These are phyloP conservation scores for Brachynemurus nebulosus DNA, from an alignment of 2,888 invertebrate genomes.

Conservation along the genomic window DNA sequence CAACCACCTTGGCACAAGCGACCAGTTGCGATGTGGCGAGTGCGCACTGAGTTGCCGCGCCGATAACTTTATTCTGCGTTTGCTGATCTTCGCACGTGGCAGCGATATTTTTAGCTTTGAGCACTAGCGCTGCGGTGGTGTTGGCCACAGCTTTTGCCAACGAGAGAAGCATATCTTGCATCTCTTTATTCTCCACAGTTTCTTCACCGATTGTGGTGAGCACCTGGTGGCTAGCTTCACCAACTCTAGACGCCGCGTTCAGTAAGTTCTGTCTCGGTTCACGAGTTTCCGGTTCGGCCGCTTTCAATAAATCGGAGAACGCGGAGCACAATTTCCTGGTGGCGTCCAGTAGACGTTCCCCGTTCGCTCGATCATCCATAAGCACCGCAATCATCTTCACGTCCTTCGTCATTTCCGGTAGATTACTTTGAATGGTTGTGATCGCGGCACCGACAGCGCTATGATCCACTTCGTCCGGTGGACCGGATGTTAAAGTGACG, in stretches of 20 bases:
- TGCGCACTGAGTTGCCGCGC: constrained; percentile 93
- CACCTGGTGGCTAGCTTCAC: constrained; percentile 91
- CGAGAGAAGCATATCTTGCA: constrained; percentile 79
- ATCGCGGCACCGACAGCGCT: constrained; percentile 94
- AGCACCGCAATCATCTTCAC: constrained; percentile 92
- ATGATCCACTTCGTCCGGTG: constrained; percentile 84
- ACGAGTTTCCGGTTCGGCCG: constrained; percentile 89
- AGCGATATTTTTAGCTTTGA: constrained; percentile 93
- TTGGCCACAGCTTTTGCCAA: constrained; percentile 96
- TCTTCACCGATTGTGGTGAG: constrained; percentile 88
- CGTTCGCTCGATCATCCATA: constrained; percentile 73
- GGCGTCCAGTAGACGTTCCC: constrained; percentile 79
- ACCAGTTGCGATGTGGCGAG: constrained; percentile 95
- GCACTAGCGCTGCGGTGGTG: constrained; percentile 89
- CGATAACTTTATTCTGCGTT: constrained; percentile 78
- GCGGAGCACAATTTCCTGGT: constrained; percentile 84
- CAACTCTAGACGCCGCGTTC: constrained; percentile 90
- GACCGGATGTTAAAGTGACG: constrained; percentile 73
- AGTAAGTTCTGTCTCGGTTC: constrained; percentile 85
- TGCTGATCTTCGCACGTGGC: constrained; percentile 72
- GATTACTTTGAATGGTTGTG: constrained; percentile 89
- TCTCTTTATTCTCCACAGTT: constrained; percentile 67
- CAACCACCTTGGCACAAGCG: constrained; percentile 89
- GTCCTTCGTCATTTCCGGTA: constrained; percentile 90
- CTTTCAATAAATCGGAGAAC: constrained; percentile 85